Evolutionary conservation across 2,888 invertebrate genomes (phyloP).

Genomic region (Aelia acuminata): DNA sequence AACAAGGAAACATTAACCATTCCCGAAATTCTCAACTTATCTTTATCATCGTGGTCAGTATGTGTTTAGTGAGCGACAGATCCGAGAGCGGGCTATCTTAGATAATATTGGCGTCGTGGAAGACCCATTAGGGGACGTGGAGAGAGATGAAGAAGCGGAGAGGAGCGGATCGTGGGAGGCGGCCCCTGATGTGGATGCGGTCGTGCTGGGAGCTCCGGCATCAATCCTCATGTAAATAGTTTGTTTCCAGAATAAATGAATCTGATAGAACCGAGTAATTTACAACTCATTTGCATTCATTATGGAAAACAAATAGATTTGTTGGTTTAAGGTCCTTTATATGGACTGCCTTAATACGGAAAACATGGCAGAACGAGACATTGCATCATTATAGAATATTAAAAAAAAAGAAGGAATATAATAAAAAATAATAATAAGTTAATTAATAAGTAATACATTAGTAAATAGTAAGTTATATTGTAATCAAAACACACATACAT

Average conservation of each 20-base stretch:
- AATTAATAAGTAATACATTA: too few species aligned
- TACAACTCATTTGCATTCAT: slow-evolving; percentile 56
- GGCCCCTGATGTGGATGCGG: not conserved
- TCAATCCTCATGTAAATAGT: slow-evolving; percentile 51
- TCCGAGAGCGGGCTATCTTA: not conserved
- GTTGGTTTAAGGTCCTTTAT: slow-evolving; percentile 2
- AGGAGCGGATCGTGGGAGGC: slow-evolving; percentile 13
- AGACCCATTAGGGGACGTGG: not conserved
- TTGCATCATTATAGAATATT: not conserved
- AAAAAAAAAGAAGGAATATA: not conserved
- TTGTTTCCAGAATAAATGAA: slow-evolving; percentile 51
- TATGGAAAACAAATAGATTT: slow-evolving; percentile 53
- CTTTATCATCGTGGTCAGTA: slow-evolving; percentile 36
- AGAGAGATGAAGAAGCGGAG: not conserved
- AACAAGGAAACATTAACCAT: slow-evolving; percentile 15
- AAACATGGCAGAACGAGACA: not conserved
- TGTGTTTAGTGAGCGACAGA: slow-evolving; percentile 19
- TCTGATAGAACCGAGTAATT: slow-evolving; percentile 19
- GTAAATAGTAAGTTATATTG: too few species aligned
- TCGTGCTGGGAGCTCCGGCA: slow-evolving; percentile 31
- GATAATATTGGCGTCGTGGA: slow-evolving; percentile 40
- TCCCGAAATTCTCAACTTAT: not conserved
- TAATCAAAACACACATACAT: too few species aligned
- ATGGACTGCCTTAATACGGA: not conserved
- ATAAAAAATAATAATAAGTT: too few species aligned